phyloP scores from a whole-genome alignment of 2,113 vertebrate species.

The Thinocorus orbignyianus region DNA sequence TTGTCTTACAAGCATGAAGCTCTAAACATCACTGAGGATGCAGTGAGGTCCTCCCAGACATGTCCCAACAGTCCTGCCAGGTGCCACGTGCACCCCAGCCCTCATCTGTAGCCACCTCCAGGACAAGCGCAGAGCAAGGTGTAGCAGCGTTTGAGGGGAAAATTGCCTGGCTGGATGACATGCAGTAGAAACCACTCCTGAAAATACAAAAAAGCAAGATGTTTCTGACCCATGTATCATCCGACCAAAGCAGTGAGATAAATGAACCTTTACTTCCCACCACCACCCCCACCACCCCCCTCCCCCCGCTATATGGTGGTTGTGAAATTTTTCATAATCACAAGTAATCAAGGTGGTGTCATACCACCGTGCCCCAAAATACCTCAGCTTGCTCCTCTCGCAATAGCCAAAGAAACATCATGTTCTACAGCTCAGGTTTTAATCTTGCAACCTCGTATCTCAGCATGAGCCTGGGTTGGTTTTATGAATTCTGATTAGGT shows the following conservation, averaged over 20 bases:
- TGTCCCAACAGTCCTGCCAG: not conserved
- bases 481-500: slow-evolving; percentile 3
- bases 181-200: not conserved
- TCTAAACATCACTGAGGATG: not conserved
- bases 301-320: not conserved
- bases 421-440: not conserved
- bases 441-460: not conserved
- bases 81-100: not conserved
- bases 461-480: not conserved
- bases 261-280: not conserved
- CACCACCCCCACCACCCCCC: too few relatives aligned
- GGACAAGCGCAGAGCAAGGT: not conserved
- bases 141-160: not conserved
- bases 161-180: not conserved
- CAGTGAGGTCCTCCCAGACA: not conserved
- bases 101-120: not conserved
- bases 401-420: not conserved
- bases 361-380: not conserved
- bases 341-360: not conserved
- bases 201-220: not conserved
- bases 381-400: not conserved
- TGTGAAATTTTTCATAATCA: not conserved
- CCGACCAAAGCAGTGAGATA: not conserved
- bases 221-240: not conserved
- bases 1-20: not conserved